Evolutionary conservation across 2,888 invertebrate genomes (phyloP).

Genomic region (Margaritifera margaritifera): DNA sequence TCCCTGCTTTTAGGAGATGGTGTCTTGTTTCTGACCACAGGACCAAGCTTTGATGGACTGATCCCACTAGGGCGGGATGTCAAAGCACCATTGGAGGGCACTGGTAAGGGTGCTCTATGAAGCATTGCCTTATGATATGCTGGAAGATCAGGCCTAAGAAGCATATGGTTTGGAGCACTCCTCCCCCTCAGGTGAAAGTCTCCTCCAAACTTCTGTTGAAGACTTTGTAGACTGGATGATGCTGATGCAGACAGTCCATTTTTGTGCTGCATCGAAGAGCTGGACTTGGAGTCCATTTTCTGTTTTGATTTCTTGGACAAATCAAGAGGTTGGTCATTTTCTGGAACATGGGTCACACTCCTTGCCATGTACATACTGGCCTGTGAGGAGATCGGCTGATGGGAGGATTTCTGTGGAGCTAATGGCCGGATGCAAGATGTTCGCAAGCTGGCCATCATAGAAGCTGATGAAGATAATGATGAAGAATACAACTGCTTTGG

Average conservation of each 20-base stretch:
- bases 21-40: conserved; percentile 16
- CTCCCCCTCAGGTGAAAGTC: conserved; percentile 53
- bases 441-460: conserved; percentile 30
- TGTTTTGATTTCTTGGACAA: conserved; percentile 52
- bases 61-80: conserved; percentile 23
- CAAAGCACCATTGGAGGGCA: conserved; percentile 32
- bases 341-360: conserved; percentile 10
- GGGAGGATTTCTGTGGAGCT: conserved; percentile 19
- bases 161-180: conserved; percentile 45
- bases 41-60: conserved; percentile 16
- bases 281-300: conserved; percentile 6
- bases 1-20: conserved; percentile 32
- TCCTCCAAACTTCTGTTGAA: conserved; percentile 64
- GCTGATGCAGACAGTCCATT: conserved; percentile 37
- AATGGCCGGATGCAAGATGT: conserved; percentile 24
- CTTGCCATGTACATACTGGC: conserved; percentile 27
- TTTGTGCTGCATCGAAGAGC: conserved; percentile 5
- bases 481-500: conserved; percentile 42
- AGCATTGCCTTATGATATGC: conserved; percentile 37
- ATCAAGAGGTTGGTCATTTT: conserved; percentile 59
- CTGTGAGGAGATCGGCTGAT: conserved; percentile 20
- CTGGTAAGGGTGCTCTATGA: conserved; percentile 30
- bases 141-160: conserved; percentile 41
- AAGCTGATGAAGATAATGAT: not conserved
- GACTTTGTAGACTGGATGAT: conserved; percentile 60